phyloP scores from a whole-genome alignment of 1,140 invertebrate species.

The Drosophila parvula region DNA sequence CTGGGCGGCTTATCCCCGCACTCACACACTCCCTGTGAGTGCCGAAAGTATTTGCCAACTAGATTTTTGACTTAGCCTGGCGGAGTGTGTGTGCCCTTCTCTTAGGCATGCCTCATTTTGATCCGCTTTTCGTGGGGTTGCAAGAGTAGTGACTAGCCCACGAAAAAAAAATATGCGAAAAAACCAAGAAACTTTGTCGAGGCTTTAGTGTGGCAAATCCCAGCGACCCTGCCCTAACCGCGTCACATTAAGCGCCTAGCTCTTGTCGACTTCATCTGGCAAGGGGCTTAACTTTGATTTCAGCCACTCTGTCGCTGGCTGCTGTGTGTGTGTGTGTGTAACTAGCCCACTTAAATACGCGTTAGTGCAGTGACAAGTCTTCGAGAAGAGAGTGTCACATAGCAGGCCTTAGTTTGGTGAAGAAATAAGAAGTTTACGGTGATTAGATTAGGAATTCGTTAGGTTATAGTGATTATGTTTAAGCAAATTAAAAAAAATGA shows the following conservation, averaged over 20 bases:
- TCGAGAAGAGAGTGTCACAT: conserved; percentile 37
- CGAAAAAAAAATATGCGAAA: conserved; percentile 8
- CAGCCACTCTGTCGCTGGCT: conserved; percentile 9
- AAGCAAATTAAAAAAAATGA: background rate
- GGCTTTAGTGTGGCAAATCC: conserved; percentile 45
- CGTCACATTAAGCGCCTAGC: conserved; percentile 54
- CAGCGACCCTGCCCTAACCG: conserved; percentile 53
- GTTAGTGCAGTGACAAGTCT: conserved; percentile 61
- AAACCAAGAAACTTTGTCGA: conserved; percentile 24
- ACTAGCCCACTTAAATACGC: conserved; percentile 76
- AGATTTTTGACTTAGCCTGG: conserved; percentile 78
- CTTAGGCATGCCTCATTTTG: conserved; percentile 41
- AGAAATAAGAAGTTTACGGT: conserved; percentile 2
- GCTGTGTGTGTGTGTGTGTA: conserved; percentile 35
- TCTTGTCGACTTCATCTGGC: conserved; percentile 55
- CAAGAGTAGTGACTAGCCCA: conserved; percentile 27
- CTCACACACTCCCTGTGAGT: conserved; percentile 14
- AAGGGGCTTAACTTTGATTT: conserved; percentile 51
- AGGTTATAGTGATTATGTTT: no score
- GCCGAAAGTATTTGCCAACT: conserved; percentile 77
- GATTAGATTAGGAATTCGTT: background rate
- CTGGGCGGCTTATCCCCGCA: conserved; percentile 46
- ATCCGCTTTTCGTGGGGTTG: conserved; percentile 44
- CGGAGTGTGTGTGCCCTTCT: conserved; percentile 20
- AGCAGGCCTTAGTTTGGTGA: conserved; percentile 1